A percentile compares a stretch with the other conserved stretches of the same genome.
Conservation (phyloP, 1,140 invertebrate genomes). For the Venturia canescens region DNA sequence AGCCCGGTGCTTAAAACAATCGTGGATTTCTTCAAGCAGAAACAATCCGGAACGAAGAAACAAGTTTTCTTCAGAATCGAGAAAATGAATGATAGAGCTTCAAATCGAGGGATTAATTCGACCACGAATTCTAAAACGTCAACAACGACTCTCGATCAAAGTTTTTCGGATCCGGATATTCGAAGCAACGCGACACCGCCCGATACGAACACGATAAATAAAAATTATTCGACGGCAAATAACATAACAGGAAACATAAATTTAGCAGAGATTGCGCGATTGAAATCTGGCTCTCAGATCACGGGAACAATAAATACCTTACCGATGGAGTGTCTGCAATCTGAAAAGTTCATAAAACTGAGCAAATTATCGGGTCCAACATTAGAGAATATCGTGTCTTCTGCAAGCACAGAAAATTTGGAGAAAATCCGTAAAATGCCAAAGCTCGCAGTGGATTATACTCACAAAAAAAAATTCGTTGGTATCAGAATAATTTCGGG, state of each 20-base stretch:
- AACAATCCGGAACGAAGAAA: too few species aligned
- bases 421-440: neutral
- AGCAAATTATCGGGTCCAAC: neutral
- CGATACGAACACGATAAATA: too few species aligned
- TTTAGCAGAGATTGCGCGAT: neutral
- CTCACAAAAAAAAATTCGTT: neutral
- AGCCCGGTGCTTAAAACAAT: too few species aligned
- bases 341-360: neutral
- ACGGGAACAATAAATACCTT: neutral
- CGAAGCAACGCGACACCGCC: too few species aligned
- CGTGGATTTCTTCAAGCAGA: too few species aligned
- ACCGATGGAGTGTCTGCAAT: neutral
- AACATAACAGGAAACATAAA: neutral
- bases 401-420: neutral
- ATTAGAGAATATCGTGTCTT: neutral
- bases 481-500: conserved; percentile 1
- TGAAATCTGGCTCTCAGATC: neutral
- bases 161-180: too few species aligned
- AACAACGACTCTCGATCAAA: too few species aligned
- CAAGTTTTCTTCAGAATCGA: too few species aligned
- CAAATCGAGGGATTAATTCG: too few species aligned
- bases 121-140: too few species aligned
- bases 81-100: too few species aligned
- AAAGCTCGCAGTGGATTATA: neutral
- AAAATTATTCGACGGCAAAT: neutral